These are phyloP conservation scores for Atta texana DNA, from an alignment of 1,140 invertebrate species.

Conservation along the genomic window DNA sequence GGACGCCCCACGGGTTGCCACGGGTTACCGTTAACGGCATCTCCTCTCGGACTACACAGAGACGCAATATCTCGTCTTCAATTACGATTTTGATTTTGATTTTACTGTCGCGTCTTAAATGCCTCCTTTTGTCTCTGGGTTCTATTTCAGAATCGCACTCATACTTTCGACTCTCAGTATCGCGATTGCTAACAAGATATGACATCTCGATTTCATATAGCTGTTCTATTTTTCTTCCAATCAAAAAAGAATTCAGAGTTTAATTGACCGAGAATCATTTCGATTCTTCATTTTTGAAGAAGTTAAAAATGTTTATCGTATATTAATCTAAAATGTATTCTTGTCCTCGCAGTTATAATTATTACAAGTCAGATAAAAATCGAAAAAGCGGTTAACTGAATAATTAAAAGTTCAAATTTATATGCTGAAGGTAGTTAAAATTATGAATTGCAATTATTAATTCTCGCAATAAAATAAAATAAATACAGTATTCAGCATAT, in stretches of 20 bases:
- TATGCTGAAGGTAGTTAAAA: slow-evolving; percentile 7
- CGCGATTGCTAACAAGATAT: background rate
- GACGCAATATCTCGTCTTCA: slow-evolving; percentile 66
- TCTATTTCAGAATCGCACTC: slow-evolving; percentile 14
- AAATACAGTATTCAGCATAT: background rate
- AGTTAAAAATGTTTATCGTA: slow-evolving; percentile 11
- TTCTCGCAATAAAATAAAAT: slow-evolving; percentile 27
- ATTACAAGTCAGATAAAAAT: slow-evolving; percentile 9
- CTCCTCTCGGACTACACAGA: slow-evolving; percentile 70
- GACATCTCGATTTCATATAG: background rate
- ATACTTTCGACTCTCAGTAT: background rate
- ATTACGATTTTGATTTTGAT: slow-evolving; percentile 73
- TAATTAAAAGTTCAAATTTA: slow-evolving; percentile 30
- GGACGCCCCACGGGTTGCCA: slow-evolving; percentile 84
- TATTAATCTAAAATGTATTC: slow-evolving; percentile 8
- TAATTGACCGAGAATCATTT: slow-evolving; percentile 34
- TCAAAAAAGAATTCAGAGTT: slow-evolving; percentile 5
- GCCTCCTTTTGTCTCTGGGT: background rate
- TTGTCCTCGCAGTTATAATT: background rate
- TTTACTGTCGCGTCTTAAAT: slow-evolving; percentile 11
- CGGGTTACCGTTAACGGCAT: slow-evolving; percentile 86
- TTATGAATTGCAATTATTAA: slow-evolving; percentile 18
- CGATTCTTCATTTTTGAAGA: background rate
- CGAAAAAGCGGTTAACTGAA: background rate
- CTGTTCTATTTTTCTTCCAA: slow-evolving; percentile 3